phyloP scores from a whole-genome alignment of 2,797 vertebrate species.

The Phyllotis vaccarum region DNA sequence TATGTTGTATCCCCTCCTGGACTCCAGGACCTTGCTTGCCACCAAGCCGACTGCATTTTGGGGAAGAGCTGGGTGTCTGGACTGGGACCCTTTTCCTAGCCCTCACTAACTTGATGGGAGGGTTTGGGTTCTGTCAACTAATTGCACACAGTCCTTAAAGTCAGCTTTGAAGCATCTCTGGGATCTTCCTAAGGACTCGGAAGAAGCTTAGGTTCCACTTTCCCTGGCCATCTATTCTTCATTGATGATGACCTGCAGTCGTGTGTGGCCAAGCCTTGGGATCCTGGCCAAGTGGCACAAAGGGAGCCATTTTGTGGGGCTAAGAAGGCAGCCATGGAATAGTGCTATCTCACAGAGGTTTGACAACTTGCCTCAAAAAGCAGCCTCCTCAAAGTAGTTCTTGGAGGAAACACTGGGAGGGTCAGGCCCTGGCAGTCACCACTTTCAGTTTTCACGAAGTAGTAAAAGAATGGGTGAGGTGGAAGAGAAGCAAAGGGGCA shows the following conservation, averaged over 20 bases:
- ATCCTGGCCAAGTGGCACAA: slow-evolving; percentile 75
- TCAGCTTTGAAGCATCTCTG: neutral
- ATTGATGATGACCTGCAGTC: neutral
- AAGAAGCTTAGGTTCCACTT: slow-evolving; percentile 33
- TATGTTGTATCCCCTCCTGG: slow-evolving; percentile 46
- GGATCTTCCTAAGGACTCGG: neutral
- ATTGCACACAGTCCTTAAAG: slow-evolving; percentile 33
- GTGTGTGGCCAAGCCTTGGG: slow-evolving; percentile 47
- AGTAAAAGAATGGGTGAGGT: neutral
- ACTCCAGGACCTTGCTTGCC: slow-evolving; percentile 28
- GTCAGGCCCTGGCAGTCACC: neutral
- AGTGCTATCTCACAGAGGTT: slow-evolving; percentile 9
- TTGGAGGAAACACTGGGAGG: neutral
- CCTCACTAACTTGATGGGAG: slow-evolving; percentile 55
- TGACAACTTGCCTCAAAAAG: slow-evolving; percentile 70
- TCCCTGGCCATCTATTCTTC: neutral
- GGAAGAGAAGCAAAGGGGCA: neutral
- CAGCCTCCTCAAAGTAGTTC: neutral
- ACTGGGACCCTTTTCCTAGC: neutral
- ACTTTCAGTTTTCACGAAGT: slow-evolving; percentile 35
- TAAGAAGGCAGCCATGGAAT: neutral
- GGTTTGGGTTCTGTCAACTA: neutral
- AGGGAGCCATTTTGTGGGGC: slow-evolving; percentile 80
- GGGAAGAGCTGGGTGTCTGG: neutral
- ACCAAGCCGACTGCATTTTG: neutral